Evolutionary conservation across 2,888 invertebrate species (phyloP).

Genomic region (Patella ulyssiponensis): DNA sequence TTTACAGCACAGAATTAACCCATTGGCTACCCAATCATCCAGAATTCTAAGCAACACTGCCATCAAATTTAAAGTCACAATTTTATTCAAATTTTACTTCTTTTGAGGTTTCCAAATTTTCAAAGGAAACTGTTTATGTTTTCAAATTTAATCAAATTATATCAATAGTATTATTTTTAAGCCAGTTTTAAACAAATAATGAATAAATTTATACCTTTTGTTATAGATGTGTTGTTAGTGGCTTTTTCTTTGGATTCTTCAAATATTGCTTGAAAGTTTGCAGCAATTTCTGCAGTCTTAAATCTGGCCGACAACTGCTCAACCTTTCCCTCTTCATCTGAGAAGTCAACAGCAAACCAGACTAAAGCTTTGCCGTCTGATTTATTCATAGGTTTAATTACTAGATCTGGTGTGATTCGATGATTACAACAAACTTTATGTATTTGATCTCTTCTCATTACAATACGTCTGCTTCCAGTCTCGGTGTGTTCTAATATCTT

Average conservation of each 20-base stretch:
- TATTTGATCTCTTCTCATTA: conserved; percentile 93
- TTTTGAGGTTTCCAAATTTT: no score
- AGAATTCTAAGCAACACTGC: no score
- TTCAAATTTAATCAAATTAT: no score
- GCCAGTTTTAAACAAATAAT: no score
- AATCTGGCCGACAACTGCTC: conserved; percentile 82
- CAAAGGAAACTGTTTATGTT: no score
- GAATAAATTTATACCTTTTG: no score
- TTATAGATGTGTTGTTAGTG: neutral
- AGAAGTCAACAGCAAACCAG: conserved; percentile 88
- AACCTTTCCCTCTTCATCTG: conserved; percentile 82
- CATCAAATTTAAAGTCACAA: no score
- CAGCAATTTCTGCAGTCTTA: conserved; percentile 83
- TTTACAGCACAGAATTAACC: no score
- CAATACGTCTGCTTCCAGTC: conserved; percentile 78
- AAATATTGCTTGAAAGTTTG: conserved; percentile 82
- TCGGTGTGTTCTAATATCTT: conserved; percentile 79
- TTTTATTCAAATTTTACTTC: no score
- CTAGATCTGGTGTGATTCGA: conserved; percentile 82
- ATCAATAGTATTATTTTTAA: no score
- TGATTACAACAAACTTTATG: conserved; percentile 94
- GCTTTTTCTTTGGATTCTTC: conserved; percentile 76
- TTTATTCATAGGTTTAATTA: conserved; percentile 81
- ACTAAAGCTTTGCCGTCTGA: conserved; percentile 86
- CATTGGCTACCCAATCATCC: no score